Evolutionary conservation across 2,797 vertebrate species (phyloP).

Genomic region (Alfaro cultratus): DNA sequence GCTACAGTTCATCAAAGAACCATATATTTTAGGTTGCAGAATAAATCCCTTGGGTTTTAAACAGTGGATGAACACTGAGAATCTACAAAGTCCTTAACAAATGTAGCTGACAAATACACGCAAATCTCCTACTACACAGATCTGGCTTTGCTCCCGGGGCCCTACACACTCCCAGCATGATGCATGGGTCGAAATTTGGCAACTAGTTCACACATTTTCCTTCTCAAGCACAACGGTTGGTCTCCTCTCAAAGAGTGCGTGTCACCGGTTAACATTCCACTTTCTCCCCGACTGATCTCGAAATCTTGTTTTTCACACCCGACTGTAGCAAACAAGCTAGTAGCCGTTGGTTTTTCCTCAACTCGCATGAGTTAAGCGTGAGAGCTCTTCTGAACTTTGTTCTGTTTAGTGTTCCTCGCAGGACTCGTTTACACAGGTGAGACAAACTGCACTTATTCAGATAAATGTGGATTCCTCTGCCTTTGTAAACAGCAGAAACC

Average conservation of each 20-base stretch:
- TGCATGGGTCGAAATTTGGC: conserved; percentile 53
- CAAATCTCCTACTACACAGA: conserved; percentile 40
- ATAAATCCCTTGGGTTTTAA: conserved; percentile 44
- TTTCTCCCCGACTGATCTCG: not conserved
- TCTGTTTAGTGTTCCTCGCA: conserved; percentile 16
- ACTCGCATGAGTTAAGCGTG: conserved; percentile 9
- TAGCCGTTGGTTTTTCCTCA: conserved; percentile 9
- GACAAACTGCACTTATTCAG: conserved; percentile 10
- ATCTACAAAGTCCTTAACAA: conserved; percentile 28
- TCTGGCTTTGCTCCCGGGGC: conserved; percentile 44
- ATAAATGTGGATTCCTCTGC: conserved; percentile 35
- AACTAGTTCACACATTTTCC: conserved; percentile 31
- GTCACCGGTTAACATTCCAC: conserved; percentile 46
- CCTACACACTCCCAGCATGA: conserved; percentile 38
- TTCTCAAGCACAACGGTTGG: conserved; percentile 29
- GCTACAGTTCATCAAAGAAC: conserved; percentile 30
- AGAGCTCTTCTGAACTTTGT: not conserved
- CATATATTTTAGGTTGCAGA: conserved; percentile 34
- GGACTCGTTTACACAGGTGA: not conserved
- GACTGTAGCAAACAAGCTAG: conserved; percentile 10
- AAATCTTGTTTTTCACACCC: conserved; percentile 8
- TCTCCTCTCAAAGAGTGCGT: conserved; percentile 18
- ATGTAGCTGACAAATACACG: conserved; percentile 46
- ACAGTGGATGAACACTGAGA: conserved; percentile 8
- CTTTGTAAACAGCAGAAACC: conserved; percentile 4